A percentile compares a stretch with the other conserved stretches of the same genome.
phyloP scores from a whole-genome alignment of 2,797 vertebrate genomes.

The Poecilia wingei region DNA sequence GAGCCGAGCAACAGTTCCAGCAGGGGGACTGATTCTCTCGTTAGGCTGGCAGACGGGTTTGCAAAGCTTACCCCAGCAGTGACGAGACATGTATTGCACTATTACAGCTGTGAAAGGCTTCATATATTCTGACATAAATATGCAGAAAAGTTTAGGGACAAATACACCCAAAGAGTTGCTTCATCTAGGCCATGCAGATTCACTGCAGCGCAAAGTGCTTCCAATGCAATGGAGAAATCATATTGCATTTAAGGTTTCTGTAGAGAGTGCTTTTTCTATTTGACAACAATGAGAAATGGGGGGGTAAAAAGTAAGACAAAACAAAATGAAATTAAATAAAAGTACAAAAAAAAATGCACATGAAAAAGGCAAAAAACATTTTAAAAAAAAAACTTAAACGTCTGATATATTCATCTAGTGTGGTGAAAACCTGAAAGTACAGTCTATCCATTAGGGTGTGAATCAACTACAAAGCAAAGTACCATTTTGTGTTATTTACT shows the following conservation, averaged over 20 bases:
- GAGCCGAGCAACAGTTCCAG: constrained; percentile 37
- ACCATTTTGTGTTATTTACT: constrained; percentile 10
- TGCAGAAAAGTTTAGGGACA: constrained; percentile 15
- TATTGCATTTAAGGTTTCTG: constrained; percentile 55
- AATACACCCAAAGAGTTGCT: constrained; percentile 15
- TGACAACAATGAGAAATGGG: constrained; percentile 15
- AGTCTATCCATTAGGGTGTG: background rate
- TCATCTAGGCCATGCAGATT: constrained; percentile 36
- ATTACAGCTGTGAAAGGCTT: constrained; percentile 51
- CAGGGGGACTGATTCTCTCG: constrained; percentile 22
- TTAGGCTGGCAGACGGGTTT: constrained; percentile 27
- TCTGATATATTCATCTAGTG: constrained; percentile 7
- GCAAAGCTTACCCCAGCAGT: constrained; percentile 58
- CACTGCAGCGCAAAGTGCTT: constrained; percentile 48
- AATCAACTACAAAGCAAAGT: constrained; percentile 20
- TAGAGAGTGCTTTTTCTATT: constrained; percentile 20
- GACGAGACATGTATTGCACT: constrained; percentile 78
- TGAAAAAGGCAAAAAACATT: constrained; percentile 28
- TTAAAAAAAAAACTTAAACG: background rate
- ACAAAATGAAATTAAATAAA: background rate
- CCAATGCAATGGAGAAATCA: constrained; percentile 32
- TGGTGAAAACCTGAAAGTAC: constrained; percentile 16
- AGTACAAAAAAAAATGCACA: constrained; percentile 28
- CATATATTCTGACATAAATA: constrained; percentile 40
- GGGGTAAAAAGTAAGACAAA: background rate